These are phyloP conservation scores for Clarias platycephalus DNA, from an alignment of 2,797 vertebrate species.

Conservation along the genomic window DNA sequence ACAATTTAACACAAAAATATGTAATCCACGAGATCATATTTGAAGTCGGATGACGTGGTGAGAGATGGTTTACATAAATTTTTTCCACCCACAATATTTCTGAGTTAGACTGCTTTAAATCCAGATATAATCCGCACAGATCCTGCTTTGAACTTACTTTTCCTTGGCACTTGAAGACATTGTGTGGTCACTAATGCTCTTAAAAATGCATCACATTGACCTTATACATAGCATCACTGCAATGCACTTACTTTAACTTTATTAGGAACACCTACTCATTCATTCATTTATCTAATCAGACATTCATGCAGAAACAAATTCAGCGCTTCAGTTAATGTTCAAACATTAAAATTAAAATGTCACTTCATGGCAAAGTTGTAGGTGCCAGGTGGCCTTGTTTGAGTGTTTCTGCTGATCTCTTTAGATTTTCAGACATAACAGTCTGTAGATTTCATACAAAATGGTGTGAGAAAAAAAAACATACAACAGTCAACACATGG, in stretches of 20 bases:
- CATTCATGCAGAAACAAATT: neutral
- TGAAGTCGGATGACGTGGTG: constrained; percentile 43
- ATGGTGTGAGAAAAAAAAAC: neutral
- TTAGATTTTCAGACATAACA: neutral
- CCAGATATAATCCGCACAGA: constrained; percentile 72
- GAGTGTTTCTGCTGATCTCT: neutral
- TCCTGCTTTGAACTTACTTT: constrained; percentile 71
- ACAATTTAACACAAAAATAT: constrained; percentile 4
- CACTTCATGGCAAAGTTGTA: neutral
- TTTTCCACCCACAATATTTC: constrained; percentile 57
- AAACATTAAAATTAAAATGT: neutral
- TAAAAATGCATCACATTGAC: constrained; percentile 20
- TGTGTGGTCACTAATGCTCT: constrained; percentile 62
- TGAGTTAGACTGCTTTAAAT: constrained; percentile 68
- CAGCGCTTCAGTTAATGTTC: neutral
- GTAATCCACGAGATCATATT: constrained; percentile 11
- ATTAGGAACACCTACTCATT: neutral
- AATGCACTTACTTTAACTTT: neutral
- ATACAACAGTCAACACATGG: neutral
- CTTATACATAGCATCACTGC: neutral
- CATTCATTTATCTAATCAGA: neutral
- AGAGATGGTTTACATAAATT: constrained; percentile 53
- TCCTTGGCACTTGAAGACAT: constrained; percentile 64
- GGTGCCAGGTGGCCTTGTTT: neutral
- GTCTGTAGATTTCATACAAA: neutral